phyloP scores from a whole-genome alignment of 2,797 vertebrate genomes.

The Myotis myotis region DNA sequence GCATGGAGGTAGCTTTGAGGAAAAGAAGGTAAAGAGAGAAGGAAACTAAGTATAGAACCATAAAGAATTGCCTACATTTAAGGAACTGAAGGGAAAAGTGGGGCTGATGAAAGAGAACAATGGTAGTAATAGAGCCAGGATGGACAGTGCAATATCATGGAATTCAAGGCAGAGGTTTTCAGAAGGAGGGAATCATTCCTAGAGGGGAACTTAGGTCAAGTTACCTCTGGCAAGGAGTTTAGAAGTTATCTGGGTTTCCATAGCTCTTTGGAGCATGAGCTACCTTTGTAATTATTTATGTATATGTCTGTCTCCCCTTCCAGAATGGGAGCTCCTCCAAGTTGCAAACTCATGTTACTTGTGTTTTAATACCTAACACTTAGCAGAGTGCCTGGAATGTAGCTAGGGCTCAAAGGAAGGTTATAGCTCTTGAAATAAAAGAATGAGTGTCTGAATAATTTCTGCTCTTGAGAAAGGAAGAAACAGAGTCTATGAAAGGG shows the following conservation, averaged over 20 bases:
- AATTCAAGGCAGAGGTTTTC: neutral
- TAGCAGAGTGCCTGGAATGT: neutral
- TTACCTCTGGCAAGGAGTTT: neutral
- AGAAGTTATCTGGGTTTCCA: neutral
- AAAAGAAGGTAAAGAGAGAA: neutral
- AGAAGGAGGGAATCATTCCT: neutral
- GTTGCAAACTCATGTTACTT: neutral
- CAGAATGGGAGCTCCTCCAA: neutral
- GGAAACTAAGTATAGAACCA: neutral
- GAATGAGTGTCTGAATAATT: neutral
- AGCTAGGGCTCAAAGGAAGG: neutral
- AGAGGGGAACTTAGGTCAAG: neutral
- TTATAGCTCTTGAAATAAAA: constrained; percentile 8
- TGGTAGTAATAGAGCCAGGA: neutral
- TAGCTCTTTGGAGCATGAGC: neutral
- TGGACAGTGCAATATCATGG: neutral
- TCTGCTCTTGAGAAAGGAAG: constrained; percentile 47
- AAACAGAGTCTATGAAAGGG: constrained; percentile 18
- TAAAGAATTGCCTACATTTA: neutral
- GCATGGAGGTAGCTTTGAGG: neutral
- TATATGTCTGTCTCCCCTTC: neutral
- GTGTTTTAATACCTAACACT: neutral
- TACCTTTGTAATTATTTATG: neutral
- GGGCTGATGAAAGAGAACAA: neutral
- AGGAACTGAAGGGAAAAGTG: neutral